Percentiles rank a stretch among this genome's conserved stretches.
Evolutionary conservation across 2,113 vertebrate species (phyloP).

Genomic region (Brachyhypopomus gauderio): DNA sequence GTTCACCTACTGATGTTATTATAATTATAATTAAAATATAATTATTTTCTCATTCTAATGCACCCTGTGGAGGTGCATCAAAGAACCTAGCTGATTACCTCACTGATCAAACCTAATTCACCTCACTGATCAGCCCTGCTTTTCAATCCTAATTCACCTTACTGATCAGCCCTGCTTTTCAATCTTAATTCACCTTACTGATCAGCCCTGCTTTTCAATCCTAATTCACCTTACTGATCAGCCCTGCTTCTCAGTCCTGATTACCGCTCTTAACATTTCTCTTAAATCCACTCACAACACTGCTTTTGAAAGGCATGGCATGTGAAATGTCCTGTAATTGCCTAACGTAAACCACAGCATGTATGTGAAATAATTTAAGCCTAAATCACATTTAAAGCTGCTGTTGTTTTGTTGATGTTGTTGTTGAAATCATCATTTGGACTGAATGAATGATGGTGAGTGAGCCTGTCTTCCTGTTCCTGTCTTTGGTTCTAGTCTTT

Average conservation of each 20-base stretch:
- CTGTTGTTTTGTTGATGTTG: too few relatives aligned
- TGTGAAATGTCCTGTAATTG: too few relatives aligned
- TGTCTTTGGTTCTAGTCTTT: constrained; percentile 70
- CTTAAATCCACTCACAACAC: too few relatives aligned
- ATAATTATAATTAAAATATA: too few relatives aligned
- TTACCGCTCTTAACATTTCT: too few relatives aligned
- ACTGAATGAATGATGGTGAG: not conserved
- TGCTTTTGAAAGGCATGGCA: too few relatives aligned
- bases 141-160: not conserved
- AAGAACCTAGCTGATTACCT: not conserved
- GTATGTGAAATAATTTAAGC: not conserved
- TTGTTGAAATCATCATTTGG: not conserved
- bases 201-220: not conserved
- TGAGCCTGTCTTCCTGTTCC: constrained; percentile 30
- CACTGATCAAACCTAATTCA: not conserved
- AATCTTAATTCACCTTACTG: not conserved
- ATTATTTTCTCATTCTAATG: not conserved
- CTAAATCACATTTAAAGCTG: not conserved
- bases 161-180: not conserved
- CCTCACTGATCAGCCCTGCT: not conserved
- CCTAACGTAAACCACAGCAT: not conserved
- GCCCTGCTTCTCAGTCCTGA: not conserved
- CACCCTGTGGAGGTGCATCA: constrained; percentile 7
- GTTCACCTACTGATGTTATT: not conserved
- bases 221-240: not conserved